Evolutionary conservation across 1,140 invertebrate genomes (phyloP), one percentile per base, ranked within the genome.

Genomic region (Anoplophora glabripennis): DNA sequence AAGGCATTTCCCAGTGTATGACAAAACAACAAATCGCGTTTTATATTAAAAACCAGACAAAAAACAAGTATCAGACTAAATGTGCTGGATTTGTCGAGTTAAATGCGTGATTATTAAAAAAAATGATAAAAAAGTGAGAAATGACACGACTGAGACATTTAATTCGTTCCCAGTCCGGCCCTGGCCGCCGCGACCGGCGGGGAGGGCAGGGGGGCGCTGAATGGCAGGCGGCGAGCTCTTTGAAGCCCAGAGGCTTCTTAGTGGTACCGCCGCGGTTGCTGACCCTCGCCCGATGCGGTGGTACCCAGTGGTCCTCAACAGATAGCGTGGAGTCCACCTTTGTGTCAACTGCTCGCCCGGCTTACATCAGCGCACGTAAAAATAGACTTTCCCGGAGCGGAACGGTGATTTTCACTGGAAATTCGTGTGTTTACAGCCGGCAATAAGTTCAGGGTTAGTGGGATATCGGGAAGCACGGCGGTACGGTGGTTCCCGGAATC

Each of bases 201-300:
- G 51, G 49, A 46, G 53, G n/a, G 38, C 35, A 36, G 49, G 28
- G 34, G 51, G 42, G 48, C 34, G 42, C 38, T 57, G 58, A 65
- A 61, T 47, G 61, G 64, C 59, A 58, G 61, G 64, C 64, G 64
- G 53, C 57, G 57, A 66, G 53, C 64, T 59, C 65, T 67, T 67
- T 67, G 65, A 67, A 67, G 65, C 65, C 65, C 65, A 64, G 55
- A 60, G 53, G 57, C 57, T 47, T 54, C 52, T 54, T 54, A 57
- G 40, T 55, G 56, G 56, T 64, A 63, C 64, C 61, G 21, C 21
- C 21, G 61, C 64, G 64, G 64, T 66, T 66, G 64, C 64, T 66
- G 64, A 66, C 64, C 64, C 52, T 53, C 48, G 54, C 35, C 37
- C 14, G 38, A 17, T 44, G 8, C 48, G 36, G 42, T 17, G 44